Conservation (phyloP, 2,113 vertebrate genomes). For the Rhineura floridana region DNA sequence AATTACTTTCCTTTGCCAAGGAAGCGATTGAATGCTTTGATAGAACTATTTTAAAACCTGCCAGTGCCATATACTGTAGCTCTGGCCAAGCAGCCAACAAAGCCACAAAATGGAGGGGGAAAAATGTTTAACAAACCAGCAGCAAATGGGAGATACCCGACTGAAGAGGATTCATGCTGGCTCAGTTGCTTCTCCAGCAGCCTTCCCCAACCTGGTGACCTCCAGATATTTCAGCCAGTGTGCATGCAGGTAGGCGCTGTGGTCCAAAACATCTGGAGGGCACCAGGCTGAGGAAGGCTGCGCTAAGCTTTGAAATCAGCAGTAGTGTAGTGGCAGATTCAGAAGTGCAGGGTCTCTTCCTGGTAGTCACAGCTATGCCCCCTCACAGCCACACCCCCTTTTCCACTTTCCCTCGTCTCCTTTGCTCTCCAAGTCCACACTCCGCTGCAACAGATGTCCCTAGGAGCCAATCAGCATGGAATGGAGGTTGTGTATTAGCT, state of each 20-base stretch:
- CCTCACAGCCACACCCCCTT: too few species aligned
- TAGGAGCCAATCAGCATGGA: too few species aligned
- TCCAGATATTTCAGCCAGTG: too few species aligned
- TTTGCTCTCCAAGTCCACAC: too few species aligned
- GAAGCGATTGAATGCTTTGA: neutral
- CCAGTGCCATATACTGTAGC: fast-evolving
- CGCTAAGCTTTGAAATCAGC: too few species aligned
- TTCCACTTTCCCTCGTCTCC: too few species aligned
- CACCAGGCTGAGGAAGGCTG: neutral
- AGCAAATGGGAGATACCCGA: neutral
- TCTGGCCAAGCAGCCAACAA: neutral
- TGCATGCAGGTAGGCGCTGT: too few species aligned
- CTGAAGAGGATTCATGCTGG: neutral
- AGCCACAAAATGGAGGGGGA: neutral
- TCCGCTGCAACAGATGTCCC: too few species aligned
- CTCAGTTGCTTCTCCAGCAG: neutral
- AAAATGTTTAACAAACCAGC: neutral
- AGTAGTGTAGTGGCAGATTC: too few species aligned
- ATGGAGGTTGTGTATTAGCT: too few species aligned
- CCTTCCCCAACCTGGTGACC: neutral
- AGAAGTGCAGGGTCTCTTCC: too few species aligned
- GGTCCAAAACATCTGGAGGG: neutral
- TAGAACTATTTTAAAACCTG: neutral
- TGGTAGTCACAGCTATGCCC: too few species aligned
- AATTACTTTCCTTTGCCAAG: neutral